Evolutionary conservation across 2,797 vertebrate species (phyloP), one percentile per base, ranked within the genome.

Genomic region (Jordanella pulchra): DNA sequence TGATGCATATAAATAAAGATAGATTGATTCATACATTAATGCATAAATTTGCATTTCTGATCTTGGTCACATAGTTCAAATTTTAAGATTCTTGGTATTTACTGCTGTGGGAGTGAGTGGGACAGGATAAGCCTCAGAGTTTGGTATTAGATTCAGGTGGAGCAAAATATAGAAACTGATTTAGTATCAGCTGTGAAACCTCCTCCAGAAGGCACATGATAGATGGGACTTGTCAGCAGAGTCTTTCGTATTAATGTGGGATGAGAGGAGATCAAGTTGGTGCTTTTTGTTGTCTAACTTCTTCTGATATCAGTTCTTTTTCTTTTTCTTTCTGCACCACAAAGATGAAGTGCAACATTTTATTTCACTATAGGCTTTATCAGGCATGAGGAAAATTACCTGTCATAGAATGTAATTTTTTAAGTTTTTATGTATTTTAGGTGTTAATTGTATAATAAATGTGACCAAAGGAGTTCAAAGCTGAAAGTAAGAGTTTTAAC

Each of bases 331-430:
- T 74, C 10, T 42, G 18, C 30, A 47, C 11, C 32, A 60, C 1
- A 32, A 77, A 68, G 50, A 39, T n/a, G 9, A n/a, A 4, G 10
- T 63, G 7, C 0, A 3, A 12, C 11, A 47, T 66, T 66, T 60
- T 56, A 17, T 51, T 18, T 89, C 90, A 86, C 76, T 77, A 78
- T 88, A 78, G 74, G 10, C 48, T 77, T 67, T 58, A 66, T 28
- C 44, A 64, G 68, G 12, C 67, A 30, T 10, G 1, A 39, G 55
- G 35, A 69, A 73, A 45, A 55, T 65, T 15, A 45, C 47, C 44
- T 67, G 71, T 74, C 54, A 65, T 13, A 45, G 72, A 30, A 65
- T 84, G 45, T 78, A 21, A 47, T 44, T 60, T 60, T 56, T 56
- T n/a, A 67, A 53, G 69, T 77, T 79, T 76, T 72, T 42, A 39